Base-by-base conservation (phyloP, 2,888 invertebrate species). In the Ceraclea dissimilis region DNA sequence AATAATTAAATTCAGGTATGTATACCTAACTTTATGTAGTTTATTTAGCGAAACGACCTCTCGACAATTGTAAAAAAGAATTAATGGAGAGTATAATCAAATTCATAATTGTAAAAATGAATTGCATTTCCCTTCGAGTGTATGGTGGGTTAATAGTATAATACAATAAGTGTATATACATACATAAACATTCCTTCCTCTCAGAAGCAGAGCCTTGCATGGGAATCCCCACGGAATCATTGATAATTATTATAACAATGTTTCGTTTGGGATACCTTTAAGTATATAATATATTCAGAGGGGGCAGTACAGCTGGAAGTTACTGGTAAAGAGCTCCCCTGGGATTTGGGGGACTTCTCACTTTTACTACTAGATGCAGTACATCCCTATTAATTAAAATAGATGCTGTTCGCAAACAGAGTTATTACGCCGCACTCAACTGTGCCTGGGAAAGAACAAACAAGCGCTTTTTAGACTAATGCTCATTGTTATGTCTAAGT, bases 161-260 rank as follows among this genome's bases (percentile, higher is more conserved):
- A 26, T 26, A 26, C 26, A 4, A 6, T n/a, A n/a, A n/a, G 50
- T 56, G 51, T 60, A 51, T 54, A 54, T 56, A 55, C 56, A 56
- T 59, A 57, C 31, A 39, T 8, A 49, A 39, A 39, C 53, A 22
- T 31, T n/a, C 46, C 43, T 22, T 48, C 43, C 49, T 57, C 49
- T 31, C 47, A 34, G 56, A 56, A 33, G 16, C 46, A 22, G 56
- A 43, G 52, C 22, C 53, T 52, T 54, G 57, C 57, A 57, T 54
- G 51, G 50, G 50, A 54, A 51, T 20, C 60, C 56, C 60, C 33
- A 46, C 69, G 72, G 75, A 73, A 68, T 70, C 74, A 74, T 74
- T 75, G 76, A 74, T 75, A 78, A 77, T 77, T 76, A 77, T 78
- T 74, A 75, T 60, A 63, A 63, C 62, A 63, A 63, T 63, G 62